phyloP scores from a whole-genome alignment of 2,888 invertebrate genomes.

The Leptinotarsa peninsularis region DNA sequence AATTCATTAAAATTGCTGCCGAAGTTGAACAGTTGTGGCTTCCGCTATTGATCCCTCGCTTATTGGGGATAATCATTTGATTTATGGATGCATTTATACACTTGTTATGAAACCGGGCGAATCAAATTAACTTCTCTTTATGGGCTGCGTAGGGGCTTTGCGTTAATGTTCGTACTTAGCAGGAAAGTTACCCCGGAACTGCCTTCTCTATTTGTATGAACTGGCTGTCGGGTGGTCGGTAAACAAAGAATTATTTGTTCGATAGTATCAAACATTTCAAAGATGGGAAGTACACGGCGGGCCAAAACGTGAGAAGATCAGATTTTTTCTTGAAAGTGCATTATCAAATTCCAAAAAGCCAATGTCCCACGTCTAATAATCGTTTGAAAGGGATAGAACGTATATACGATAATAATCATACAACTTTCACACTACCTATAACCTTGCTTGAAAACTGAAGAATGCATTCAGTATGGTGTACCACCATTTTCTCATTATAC shows the following conservation, averaged over 20 bases:
- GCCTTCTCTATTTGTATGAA: conserved; percentile 19
- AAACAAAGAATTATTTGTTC: conserved; percentile 1
- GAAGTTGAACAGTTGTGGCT: conserved; percentile 26
- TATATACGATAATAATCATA: no score
- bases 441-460: no score
- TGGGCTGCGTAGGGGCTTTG: conserved; percentile 39
- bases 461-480: no score
- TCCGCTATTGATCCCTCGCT: conserved; percentile 39
- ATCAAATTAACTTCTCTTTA: conserved; percentile 58
- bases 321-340: no score
- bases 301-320: background rate
- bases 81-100: conserved; percentile 61
- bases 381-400: no score
- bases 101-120: conserved; percentile 61
- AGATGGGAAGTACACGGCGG: background rate
- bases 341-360: no score
- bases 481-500: no score
- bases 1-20: conserved; percentile 19
- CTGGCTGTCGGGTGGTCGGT: background rate
- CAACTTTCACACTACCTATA: no score
- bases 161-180: conserved; percentile 29
- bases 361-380: no score
- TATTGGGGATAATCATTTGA: conserved; percentile 59
- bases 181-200: conserved; percentile 13
- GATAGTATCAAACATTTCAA: background rate